Evolutionary conservation across 2,888 invertebrate species (phyloP), one percentile per base, ranked within the genome.

Genomic region (Iselma pallidipennis): DNA sequence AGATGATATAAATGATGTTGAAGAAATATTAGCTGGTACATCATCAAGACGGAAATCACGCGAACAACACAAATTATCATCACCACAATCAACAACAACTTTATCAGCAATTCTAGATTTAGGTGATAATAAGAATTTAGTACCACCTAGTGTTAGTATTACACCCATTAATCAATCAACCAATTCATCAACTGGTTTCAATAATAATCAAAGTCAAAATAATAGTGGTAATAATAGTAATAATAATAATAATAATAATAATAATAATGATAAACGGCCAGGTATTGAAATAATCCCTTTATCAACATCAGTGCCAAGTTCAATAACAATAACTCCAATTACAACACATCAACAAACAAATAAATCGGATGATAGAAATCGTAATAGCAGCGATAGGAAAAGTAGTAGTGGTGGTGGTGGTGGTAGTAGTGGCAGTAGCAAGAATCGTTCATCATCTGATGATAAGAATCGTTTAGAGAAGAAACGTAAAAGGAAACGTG

Each of bases 271-370:
- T 69, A 84, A 89, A 59, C 83, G 91, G 26, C 89, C 91, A 0
- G 91, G 91, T 2, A 93, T 95, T 65, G 95, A 95, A 81, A 92
- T 95, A 52, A 92, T 95, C 72, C 94, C 95, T 0, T 87, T 92
- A 63, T 84, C 88, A 2, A 84, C 89, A 12, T 82, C 88, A 7
- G 81, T 91, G 26, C 90, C 92, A 9, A 91, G 91, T 74, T 92
- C 94, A 1, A 92, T 94, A 60, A 94, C 94, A 0, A 94, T 95
- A 58, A 95, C 94, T 0, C 92, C 94, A 2, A 93, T 94, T 42
- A 85, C 88, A n/a, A n/a, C n/a, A n/a, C n/a, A n/a, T n/a, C n/a
- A n/a, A n/a, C n/a, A n/a, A n/a, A n/a, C n/a, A 4, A 45, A 62
- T 2, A 42, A 45, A 10, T 1, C 83, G 85, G 2, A 82, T 85